Percentiles rank a stretch among this genome's conserved stretches.
phyloP scores from a whole-genome alignment of 2,113 vertebrate species.

The Gallinago paraguaiae region DNA sequence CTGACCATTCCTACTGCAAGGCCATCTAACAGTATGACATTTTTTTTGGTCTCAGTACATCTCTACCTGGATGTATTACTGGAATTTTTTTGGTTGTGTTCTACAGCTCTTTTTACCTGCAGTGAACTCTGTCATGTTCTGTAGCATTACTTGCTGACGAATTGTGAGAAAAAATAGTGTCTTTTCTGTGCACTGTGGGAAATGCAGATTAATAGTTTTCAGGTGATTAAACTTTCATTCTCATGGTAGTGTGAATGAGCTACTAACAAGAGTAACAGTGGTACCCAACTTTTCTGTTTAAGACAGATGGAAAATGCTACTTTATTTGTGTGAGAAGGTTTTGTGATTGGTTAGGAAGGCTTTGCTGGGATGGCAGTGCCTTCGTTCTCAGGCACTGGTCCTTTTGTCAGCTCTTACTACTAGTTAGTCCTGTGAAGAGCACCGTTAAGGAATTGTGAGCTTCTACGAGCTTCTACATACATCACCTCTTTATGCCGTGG shows the following conservation, averaged over 20 bases:
- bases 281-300: not conserved
- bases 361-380: not conserved
- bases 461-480: not conserved
- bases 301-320: not conserved
- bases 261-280: not conserved
- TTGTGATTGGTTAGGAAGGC: not conserved
- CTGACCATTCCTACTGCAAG: not conserved
- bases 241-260: not conserved
- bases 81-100: not conserved
- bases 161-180: not conserved
- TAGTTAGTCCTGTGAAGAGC: not conserved
- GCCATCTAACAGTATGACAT: not conserved
- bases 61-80: not conserved
- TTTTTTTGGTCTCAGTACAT: not conserved
- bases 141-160: not conserved
- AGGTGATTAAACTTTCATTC: not conserved
- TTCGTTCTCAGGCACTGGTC: not conserved
- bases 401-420: not conserved
- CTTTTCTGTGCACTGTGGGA: not conserved
- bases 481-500: not conserved
- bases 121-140: not conserved
- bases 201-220: not conserved
- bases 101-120: not conserved
- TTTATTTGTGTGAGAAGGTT: not conserved
- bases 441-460: not conserved